A percentile compares a stretch with the other conserved stretches of the same genome.
Evolutionary conservation across 1,140 invertebrate species (phyloP).

Genomic region (Procambarus virginalis): DNA sequence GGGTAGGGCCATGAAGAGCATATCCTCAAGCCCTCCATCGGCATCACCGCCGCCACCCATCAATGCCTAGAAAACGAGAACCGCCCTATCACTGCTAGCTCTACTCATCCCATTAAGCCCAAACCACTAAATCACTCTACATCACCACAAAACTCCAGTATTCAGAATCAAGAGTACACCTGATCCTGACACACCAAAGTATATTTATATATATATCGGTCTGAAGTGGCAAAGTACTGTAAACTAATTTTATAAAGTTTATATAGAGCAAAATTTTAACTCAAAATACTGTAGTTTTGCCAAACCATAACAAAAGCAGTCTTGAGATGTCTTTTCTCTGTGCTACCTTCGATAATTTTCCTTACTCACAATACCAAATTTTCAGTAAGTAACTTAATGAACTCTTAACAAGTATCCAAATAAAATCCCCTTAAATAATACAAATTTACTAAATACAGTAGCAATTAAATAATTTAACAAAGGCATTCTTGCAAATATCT

Average conservation of each 20-base stretch:
- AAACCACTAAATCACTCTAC: neutral
- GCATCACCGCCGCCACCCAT: conserved; percentile 42
- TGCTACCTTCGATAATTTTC: neutral
- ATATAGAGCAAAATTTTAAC: neutral
- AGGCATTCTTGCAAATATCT: no score
- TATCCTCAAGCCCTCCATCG: conserved; percentile 50
- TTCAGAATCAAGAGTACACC: neutral
- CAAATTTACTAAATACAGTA: no score
- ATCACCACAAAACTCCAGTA: neutral
- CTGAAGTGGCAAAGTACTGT: neutral
- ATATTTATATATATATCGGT: neutral
- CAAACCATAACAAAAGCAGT: neutral
- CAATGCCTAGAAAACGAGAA: conserved; percentile 61
- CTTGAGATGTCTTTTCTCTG: neutral
- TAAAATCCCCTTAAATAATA: no score
- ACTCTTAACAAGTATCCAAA: no score
- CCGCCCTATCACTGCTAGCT: conserved; percentile 46
- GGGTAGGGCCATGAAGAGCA: conserved; percentile 51
- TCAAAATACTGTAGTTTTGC: neutral
- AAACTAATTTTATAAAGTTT: neutral
- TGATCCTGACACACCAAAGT: neutral
- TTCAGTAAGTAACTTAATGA: no score
- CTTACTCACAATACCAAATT: neutral
- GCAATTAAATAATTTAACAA: no score
- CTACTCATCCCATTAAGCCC: neutral